Conservation (phyloP, 2,888 invertebrate genomes). For the Esperia sulphurella region DNA sequence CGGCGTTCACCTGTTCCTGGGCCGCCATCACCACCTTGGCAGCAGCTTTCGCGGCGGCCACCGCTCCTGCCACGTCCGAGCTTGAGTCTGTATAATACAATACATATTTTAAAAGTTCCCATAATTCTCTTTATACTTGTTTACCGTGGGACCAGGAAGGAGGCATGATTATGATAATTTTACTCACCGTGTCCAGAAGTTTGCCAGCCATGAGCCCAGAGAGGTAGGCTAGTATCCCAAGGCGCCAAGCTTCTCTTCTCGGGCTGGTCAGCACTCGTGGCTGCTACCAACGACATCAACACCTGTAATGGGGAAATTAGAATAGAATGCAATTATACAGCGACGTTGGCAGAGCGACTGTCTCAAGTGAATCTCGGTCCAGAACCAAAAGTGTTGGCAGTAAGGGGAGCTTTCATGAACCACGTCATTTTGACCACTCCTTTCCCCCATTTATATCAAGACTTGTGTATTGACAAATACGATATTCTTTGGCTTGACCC, state of each 20-base stretch:
- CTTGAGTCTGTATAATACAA: slow-evolving; percentile 64
- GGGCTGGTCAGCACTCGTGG: slow-evolving; percentile 26
- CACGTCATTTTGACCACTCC: no score
- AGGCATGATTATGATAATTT: no score
- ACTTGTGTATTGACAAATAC: no score
- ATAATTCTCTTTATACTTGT: no score
- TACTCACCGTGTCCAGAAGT: slow-evolving; percentile 30
- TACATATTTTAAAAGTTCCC: no score
- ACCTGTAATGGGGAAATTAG: slow-evolving; percentile 19
- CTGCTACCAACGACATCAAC: slow-evolving; percentile 24
- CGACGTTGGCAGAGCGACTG: no score
- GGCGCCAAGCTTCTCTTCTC: slow-evolving; percentile 53
- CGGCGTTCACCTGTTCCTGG: slow-evolving; percentile 85
- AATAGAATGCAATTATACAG: neutral
- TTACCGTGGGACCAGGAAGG: no score
- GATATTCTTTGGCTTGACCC: no score
- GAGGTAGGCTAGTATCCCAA: slow-evolving; percentile 28
- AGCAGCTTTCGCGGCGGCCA: slow-evolving; percentile 87
- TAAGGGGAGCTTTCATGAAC: no score
- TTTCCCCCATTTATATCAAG: no score
- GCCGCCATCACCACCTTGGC: slow-evolving; percentile 84
- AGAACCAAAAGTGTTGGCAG: no score
- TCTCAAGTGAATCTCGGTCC: no score
- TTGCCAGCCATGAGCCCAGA: slow-evolving; percentile 23
- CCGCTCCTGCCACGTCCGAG: slow-evolving; percentile 84